Base-by-base conservation (phyloP, 2,888 invertebrate genomes). In the Psococerastis gibbosa region DNA sequence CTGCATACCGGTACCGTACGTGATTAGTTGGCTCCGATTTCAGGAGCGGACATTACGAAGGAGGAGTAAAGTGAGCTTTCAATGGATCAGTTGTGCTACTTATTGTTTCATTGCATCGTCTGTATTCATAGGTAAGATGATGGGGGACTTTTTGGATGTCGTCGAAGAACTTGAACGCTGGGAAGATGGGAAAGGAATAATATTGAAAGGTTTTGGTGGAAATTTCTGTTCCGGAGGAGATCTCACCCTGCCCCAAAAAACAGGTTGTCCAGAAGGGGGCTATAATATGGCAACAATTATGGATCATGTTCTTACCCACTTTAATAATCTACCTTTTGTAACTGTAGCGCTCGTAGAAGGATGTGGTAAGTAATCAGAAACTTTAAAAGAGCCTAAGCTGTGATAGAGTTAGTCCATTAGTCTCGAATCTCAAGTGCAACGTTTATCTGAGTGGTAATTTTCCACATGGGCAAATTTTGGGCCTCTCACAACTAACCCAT, bases 141-240 rank as follows among this genome's bases (percentile, higher is more conserved):
- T 70, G 65, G 57, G 60, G 6, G 61, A 68, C 32, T 52, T 70
- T n/a, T 53, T 55, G 22, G 57, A 63, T 31, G 55, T 57, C 20
- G 55, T 67, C 1, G 46, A 49, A 3, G 54, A 58, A n/a, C 52
- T 70, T 22, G 63, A 66, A 50, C 47, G 52, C 1, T 69, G 68
- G 68, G 45, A 53, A 3, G 43, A 47, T 52, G 57, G 61, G 1
- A 64, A 63, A 56, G 67, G 62, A 4, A 47, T 68, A 6, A 54
- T 70, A 11, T 43, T 70, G 3, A 53, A 57, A 45, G 67, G 67
- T 1, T 53, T 55, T 2, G 61, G 57, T 3, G 55, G 58, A 6
- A 59, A 57, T n/a, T 70, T 70, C 52, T 69, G 69, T 52, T 65
- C 69, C 2, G 70, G 70, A 8, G 68, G 64, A 3, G 68, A 69